Percentiles rank a stretch among this genome's conserved stretches.
Conservation (phyloP, 2,113 vertebrate genomes). For the Oncorhynchus nerka region DNA sequence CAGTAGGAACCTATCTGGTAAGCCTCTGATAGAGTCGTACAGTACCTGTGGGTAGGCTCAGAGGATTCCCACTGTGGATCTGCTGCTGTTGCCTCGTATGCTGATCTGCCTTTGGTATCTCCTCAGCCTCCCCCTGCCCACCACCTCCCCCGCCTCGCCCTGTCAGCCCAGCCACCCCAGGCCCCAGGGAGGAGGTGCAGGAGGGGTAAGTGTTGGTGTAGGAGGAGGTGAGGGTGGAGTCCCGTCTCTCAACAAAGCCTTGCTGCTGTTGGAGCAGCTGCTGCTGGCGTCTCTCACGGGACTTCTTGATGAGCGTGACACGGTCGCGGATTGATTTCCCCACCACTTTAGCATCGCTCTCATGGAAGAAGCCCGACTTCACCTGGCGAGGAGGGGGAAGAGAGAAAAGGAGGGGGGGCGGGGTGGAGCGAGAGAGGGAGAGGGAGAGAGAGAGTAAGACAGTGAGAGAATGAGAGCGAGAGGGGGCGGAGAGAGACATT, state of each 20-base stretch:
- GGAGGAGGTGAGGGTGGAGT: slow-evolving; percentile 64
- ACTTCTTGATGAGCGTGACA: slow-evolving; percentile 85
- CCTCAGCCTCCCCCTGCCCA: slow-evolving; percentile 72
- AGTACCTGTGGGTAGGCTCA: slow-evolving; percentile 61
- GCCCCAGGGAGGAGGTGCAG: slow-evolving; percentile 48
- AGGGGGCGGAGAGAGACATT: no score
- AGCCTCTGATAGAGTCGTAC: background rate
- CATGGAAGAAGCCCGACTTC: slow-evolving; percentile 91
- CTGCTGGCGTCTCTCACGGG: slow-evolving; percentile 79
- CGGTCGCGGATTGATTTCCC: slow-evolving; percentile 89
- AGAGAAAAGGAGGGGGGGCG: background rate
- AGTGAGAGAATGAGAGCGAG: background rate
- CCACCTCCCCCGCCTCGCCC: slow-evolving; percentile 29
- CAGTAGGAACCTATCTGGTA: no score
- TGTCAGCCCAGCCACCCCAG: slow-evolving; percentile 33
- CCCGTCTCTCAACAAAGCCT: slow-evolving; percentile 69
- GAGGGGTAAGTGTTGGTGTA: slow-evolving; percentile 59
- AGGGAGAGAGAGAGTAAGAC: background rate
- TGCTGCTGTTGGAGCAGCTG: slow-evolving; percentile 57
- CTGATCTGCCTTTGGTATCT: slow-evolving; percentile 81
- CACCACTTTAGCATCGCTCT: slow-evolving; percentile 91
- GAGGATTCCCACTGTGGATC: slow-evolving; percentile 55
- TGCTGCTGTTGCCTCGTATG: slow-evolving; percentile 74
- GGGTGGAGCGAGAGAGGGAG: no score
- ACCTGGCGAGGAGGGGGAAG: slow-evolving; percentile 67